Evolutionary conservation across 2,797 vertebrate genomes (phyloP).

Genomic region (Hoplostethus mediterraneus): DNA sequence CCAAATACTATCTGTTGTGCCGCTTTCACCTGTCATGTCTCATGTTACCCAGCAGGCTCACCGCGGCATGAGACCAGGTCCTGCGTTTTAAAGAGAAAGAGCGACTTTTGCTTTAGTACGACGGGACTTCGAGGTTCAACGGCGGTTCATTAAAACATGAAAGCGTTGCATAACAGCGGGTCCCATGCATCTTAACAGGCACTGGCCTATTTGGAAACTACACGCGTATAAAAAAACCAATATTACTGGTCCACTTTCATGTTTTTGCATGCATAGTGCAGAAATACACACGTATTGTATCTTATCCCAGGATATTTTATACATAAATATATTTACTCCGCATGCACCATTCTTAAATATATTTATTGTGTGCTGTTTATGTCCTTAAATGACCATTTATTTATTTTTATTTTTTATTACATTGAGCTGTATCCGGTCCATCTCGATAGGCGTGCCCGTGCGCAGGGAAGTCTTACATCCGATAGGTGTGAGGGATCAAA

Average conservation of each 20-base stretch:
- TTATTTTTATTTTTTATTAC: background rate
- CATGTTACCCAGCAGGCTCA: background rate
- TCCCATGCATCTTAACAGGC: background rate
- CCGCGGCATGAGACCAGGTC: background rate
- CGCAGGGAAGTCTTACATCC: background rate
- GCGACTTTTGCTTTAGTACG: background rate
- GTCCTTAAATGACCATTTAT: background rate
- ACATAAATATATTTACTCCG: too few relatives aligned
- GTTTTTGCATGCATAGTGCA: too few relatives aligned
- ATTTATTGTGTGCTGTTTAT: background rate
- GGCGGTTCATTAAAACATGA: too few relatives aligned
- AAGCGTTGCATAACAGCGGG: constrained; percentile 27
- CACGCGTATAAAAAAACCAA: too few relatives aligned
- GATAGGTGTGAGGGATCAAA: background rate
- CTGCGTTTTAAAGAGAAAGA: background rate
- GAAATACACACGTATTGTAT: background rate
- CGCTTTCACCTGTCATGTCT: background rate
- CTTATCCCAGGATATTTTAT: too few relatives aligned
- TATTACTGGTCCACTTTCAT: too few relatives aligned
- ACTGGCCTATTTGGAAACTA: too few relatives aligned
- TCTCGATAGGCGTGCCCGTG: background rate
- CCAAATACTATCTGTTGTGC: background rate
- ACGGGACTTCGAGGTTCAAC: background rate
- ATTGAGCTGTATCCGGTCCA: background rate
- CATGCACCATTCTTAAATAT: too few relatives aligned